These are phyloP conservation scores for Pachypanchax playfairii DNA, from an alignment of 2,113 vertebrate species.

Conservation along the genomic window DNA sequence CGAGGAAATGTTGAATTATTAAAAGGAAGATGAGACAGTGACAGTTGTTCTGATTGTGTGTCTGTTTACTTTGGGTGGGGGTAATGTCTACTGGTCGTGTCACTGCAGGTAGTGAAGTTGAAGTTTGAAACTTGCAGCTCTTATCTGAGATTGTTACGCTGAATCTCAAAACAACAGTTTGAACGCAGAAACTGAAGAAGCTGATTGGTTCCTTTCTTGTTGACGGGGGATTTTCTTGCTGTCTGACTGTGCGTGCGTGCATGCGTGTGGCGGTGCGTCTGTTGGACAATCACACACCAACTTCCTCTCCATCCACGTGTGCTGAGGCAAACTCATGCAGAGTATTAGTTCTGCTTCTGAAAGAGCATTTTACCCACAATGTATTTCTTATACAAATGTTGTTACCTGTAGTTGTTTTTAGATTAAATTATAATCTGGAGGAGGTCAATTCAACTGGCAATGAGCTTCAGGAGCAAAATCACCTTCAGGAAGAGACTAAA, in stretches of 20 bases:
- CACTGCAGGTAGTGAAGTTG: neutral
- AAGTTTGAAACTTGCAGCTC: neutral
- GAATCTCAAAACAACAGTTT: neutral
- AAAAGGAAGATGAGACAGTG: constrained; percentile 9
- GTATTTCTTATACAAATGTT: constrained; percentile 12
- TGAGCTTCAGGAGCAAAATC: constrained; percentile 92
- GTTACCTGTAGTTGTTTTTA: neutral
- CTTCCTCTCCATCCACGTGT: constrained; percentile 77
- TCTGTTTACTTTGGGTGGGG: too few relatives aligned
- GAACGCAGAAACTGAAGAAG: neutral
- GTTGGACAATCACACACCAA: constrained; percentile 48
- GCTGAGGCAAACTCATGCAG: constrained; percentile 43
- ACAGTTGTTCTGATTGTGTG: neutral
- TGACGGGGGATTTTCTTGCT: constrained; percentile 30
- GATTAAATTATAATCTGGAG: neutral
- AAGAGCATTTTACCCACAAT: constrained; percentile 39
- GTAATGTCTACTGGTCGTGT: too few relatives aligned
- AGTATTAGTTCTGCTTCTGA: constrained; percentile 76
- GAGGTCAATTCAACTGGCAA: constrained; percentile 47
- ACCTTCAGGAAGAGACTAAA: constrained; percentile 87
- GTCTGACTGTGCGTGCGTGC: neutral
- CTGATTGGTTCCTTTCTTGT: constrained; percentile 4
- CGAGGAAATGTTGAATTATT: neutral
- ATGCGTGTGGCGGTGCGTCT: constrained; percentile 12
- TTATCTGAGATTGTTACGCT: neutral